Evolutionary conservation across 53 echinoderm and acorn worm genomes (phyloP).

Genomic region (Luidia sarsii): DNA sequence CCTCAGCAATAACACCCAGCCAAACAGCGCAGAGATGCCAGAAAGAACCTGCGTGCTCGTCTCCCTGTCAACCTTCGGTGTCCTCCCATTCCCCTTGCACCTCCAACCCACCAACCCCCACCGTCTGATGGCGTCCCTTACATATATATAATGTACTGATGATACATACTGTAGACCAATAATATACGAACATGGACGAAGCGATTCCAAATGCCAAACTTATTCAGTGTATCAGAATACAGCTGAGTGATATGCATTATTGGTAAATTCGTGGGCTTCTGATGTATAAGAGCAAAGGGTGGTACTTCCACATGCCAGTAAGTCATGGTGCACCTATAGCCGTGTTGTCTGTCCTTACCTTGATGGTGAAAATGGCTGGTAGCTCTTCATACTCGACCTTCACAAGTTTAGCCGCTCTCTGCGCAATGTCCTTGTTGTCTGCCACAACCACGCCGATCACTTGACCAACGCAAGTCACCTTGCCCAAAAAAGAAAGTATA

Average conservation of each 20-base stretch:
- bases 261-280: neutral
- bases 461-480: constrained; percentile 88
- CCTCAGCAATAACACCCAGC: too few species aligned
- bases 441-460: constrained; percentile 80
- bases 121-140: too few species aligned
- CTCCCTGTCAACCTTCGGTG: too few species aligned
- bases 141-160: too few species aligned
- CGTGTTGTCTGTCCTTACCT: constrained; percentile 37
- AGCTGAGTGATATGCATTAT: neutral
- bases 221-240: neutral
- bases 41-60: too few species aligned
- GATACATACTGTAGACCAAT: too few species aligned
- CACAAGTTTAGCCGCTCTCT: too few species aligned
- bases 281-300: neutral
- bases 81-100: too few species aligned
- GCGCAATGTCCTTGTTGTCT: constrained; percentile 73
- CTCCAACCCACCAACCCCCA: too few species aligned
- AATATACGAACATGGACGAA: neutral
- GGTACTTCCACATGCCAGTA: neutral
- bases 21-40: too few species aligned
- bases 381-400: constrained; percentile 81
- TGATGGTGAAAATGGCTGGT: constrained; percentile 74
- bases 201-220: neutral
- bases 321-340: neutral
- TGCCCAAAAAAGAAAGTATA: neutral